Conservation (phyloP, 2,888 invertebrate species). For the Apocheima hispidaria region DNA sequence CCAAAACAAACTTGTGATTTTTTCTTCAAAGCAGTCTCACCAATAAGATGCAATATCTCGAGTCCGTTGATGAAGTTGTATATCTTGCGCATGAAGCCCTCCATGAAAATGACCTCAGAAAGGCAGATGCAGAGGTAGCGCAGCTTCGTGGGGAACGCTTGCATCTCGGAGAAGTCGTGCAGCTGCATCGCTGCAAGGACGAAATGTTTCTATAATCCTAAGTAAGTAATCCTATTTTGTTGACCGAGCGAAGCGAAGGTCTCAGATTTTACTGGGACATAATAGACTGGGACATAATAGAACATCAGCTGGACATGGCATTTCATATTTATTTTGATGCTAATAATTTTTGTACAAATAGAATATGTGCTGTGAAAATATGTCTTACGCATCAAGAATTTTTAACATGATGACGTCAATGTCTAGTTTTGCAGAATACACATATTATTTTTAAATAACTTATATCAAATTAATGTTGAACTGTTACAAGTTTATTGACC, state of each 20-base stretch:
- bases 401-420: constrained; percentile 26
- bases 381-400: constrained; percentile 27
- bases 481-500: background rate
- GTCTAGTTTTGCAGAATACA: constrained; percentile 6
- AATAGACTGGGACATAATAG: constrained; percentile 9
- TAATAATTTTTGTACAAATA: constrained; percentile 32
- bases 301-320: constrained; percentile 34
- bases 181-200: constrained; percentile 94
- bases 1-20: background rate
- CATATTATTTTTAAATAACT: constrained; percentile 49
- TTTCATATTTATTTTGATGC: constrained; percentile 38
- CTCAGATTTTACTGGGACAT: constrained; percentile 14
- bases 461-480: constrained; percentile 1
- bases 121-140: constrained; percentile 98
- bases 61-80: constrained; percentile 99
- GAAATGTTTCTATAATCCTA: background rate
- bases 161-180: constrained; percentile 99
- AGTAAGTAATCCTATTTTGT: too few species aligned
- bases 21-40: constrained; percentile 71
- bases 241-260: too few species aligned
- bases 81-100: constrained; percentile 99
- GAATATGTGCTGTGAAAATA: constrained; percentile 17
- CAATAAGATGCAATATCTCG: constrained; percentile 98
- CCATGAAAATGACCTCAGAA: constrained; percentile 99
- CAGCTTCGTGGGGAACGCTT: constrained; percentile 98